Base-by-base conservation (phyloP, 2,888 invertebrate species). In the Ctenicera cuprea region DNA sequence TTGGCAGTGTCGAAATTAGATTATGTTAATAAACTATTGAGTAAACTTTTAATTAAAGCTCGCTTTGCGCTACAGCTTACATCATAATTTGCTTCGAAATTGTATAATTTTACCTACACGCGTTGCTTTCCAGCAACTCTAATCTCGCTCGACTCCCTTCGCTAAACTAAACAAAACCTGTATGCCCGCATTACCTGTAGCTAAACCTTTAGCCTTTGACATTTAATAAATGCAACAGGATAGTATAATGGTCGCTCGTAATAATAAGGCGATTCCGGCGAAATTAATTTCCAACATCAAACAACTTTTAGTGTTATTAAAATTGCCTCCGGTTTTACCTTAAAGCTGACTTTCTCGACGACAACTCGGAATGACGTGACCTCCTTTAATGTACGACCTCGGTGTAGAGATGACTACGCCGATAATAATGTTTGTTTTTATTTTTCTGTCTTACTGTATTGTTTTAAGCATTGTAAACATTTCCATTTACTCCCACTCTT, bases 201-300 rank as follows among this genome's bases (percentile, higher is more conserved):
- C 8, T 38, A 63, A 45, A 63, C 63, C 12, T 62, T 45, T 62
- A 45, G 45, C 43, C 62, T 48, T 30, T 45, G 63, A 63, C 48
- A 63, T 63, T 63, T 54, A 33, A 59, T 38, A 38, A 20, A 37
- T 59, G 22, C 59, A 59, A 59, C n/a, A 57, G 33, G 33, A 57
- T 33, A 59, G n/a, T n/a, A 59, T 37, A 30, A 59, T 18, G n/a
- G 20, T 8, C 9, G 12, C 30, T 37, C 22, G 20, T n/a, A 22
- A 59, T 20, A 38, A 59, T 59, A 59, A 38, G 12, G 16, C 16
- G 14, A 38, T 11, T 38, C 12, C 8, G 59, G 11, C 16, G 4
- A 37, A 38, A 59, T 59, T 59, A 59, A 59, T 59, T 59, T 38
- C 59, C 11, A 14, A 59, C 59, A 59, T 59, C 37, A 59, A 38